Evolutionary conservation across 2,888 invertebrate genomes (phyloP), one percentile per base, ranked within the genome.

Genomic region (Drosophila tripunctata): DNA sequence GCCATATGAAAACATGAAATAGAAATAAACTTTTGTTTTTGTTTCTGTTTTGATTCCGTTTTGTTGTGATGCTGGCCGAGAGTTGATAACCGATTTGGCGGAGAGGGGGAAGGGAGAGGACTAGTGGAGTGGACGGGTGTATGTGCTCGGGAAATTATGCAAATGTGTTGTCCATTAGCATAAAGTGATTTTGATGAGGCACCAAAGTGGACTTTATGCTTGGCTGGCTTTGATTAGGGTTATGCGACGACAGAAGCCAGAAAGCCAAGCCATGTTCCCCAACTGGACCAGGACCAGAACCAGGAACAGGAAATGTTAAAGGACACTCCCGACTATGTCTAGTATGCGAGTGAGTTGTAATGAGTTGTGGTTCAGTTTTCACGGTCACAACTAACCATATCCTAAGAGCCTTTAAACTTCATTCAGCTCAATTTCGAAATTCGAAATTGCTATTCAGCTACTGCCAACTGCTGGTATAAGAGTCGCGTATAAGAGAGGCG

Each of bases 131-230:
- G 27, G 6, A 24, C 8, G 10, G 27, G 27, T 27, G 5, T 24
- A 0, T 6, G 24, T 6, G 2, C 21, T 10, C 21, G 6, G 12
- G 65, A 67, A 76, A 83, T 83, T 83, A 83, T 83, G 84, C 78
- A 82, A 83, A 83, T 83, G 82, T 82, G 79, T 47, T 45, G 60
- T 8, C 84, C 78, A 83, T 83, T 83, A 82, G 83, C 83, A 83
- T 83, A 83, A 83, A 83, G 80, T 84, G 83, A 84, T 84, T 82
- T 83, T 83, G 85, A 83, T 83, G 81, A 78, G 81, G 72, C 81
- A 78, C 79, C 78, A 82, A 81, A 82, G 81, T 83, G 83, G 81
- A 82, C 81, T 83, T 82, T 81, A 82, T 83, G 81, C 60, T 78
- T 81, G 83, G 83, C 76, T 77, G 81, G 47, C 67, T 83, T 69